Conservation (phyloP, 2,113 vertebrate genomes). For the Merops nubicus region DNA sequence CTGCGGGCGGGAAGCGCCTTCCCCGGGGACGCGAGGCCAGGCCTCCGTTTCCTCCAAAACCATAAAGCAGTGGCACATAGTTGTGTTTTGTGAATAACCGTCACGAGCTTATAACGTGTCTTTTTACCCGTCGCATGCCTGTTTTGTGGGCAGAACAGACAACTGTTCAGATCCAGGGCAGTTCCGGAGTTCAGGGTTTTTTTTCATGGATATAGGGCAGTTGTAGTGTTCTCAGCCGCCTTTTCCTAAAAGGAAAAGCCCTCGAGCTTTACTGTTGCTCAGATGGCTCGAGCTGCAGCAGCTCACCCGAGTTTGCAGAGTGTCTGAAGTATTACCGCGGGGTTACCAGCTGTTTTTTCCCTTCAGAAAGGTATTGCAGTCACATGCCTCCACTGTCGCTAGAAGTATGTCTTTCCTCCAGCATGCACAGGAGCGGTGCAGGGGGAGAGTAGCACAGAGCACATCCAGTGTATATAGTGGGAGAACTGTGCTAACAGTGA, state of each 20-base stretch:
- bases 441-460: not conserved
- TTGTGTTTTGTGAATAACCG: not conserved
- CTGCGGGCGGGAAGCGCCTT: no score
- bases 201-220: accelerated
- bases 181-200: not conserved
- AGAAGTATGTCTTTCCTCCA: not conserved
- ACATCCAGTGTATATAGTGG: accelerated
- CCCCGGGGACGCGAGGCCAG: no score
- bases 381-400: not conserved
- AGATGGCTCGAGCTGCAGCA: not conserved
- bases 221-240: not conserved
- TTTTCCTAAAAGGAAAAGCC: not conserved
- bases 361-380: no score
- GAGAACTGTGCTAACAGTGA: accelerated
- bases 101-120: not conserved
- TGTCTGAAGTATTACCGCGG: accelerated
- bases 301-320: not conserved
- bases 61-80: accelerated
- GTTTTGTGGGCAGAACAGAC: not conserved
- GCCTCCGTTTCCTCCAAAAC: not conserved
- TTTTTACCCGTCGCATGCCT: not conserved
- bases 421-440: not conserved
- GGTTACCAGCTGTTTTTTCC: not conserved
- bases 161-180: not conserved
- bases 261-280: not conserved